A percentile compares a stretch with the other conserved stretches of the same genome.
Evolutionary conservation across 2,888 invertebrate species (phyloP).

Genomic region (Tenthredo scrophulariae): DNA sequence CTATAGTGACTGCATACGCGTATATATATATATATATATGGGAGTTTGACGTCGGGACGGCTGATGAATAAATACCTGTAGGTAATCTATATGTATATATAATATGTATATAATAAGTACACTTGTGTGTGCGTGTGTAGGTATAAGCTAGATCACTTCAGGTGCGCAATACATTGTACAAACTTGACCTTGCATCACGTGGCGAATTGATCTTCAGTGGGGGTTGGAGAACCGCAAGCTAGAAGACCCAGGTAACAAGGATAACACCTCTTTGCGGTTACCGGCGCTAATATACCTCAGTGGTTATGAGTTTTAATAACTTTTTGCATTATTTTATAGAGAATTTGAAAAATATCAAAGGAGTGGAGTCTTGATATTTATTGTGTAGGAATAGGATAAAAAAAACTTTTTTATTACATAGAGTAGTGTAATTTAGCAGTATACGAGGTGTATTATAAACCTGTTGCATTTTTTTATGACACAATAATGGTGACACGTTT

Average conservation of each 20-base stretch:
- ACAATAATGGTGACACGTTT: neutral
- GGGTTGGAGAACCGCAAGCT: constrained; percentile 31
- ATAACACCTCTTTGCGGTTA: constrained; percentile 44
- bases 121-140: no score
- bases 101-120: neutral
- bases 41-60: constrained; percentile 8
- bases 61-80: neutral
- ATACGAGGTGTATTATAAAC: neutral
- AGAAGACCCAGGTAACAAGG: constrained; percentile 28
- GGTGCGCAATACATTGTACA: constrained; percentile 37
- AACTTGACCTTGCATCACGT: constrained; percentile 46
- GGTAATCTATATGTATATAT: neutral
- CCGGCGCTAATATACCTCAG: neutral
- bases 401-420: neutral
- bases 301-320: neutral
- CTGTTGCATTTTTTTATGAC: neutral
- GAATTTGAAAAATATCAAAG: neutral
- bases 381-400: neutral
- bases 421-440: neutral
- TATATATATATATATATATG: neutral
- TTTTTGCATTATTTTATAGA: neutral
- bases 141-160: neutral
- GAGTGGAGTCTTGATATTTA: no score
- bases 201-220: neutral
- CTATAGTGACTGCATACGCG: neutral